Base-by-base conservation (phyloP, 2,888 invertebrate species). In the Lepidocyrtinus sp. region DNA sequence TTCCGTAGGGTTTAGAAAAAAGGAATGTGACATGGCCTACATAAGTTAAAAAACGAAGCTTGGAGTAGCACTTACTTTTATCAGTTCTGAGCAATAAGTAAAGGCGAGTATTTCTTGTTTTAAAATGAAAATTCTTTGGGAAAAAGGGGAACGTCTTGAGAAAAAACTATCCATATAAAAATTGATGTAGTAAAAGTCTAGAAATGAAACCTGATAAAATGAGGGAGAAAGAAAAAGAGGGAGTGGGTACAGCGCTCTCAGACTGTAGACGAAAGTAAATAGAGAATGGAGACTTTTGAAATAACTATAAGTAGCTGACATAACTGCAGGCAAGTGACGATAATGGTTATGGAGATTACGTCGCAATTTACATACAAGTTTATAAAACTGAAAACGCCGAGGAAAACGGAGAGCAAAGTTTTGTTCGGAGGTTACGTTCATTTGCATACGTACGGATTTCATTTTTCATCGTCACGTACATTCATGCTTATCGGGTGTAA, bases 261-360 rank as follows among this genome's bases (percentile, higher is more conserved):
- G 17, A 55, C n/a, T 55, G 55, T n/a, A 17, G 55, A 55, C 9
- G 17, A 55, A 55, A 55, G 55, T 55, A 55, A 55, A 55, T 17
- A 55, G n/a, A 55, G 17, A 12, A 55, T 3, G 17, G 55, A 55
- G 55, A 55, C 5, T 3, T n/a, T n/a, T n/a, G 17, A 55, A 55
- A n/a, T 55, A n/a, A 55, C 9, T 55, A 5, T 9, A 55, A 55
- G 55, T 55, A 55, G 55, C 55, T 55, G 55, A 55, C 55, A 55
- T 55, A 55, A 55, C 55, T 55, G 5, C 15, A 55, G 55, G 55
- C 55, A 55, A 55, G 55, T 55, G 55, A 55, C 55, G 55, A 55
- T 55, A 55, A 55, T 55, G 55, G 55, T 55, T 55, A 55, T 55
- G 55, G 55, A 55, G 55, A 55, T 55, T 55, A 55, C 55, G 9